Base-by-base conservation (phyloP, 2,888 invertebrate species). In the Andrena marginata region DNA sequence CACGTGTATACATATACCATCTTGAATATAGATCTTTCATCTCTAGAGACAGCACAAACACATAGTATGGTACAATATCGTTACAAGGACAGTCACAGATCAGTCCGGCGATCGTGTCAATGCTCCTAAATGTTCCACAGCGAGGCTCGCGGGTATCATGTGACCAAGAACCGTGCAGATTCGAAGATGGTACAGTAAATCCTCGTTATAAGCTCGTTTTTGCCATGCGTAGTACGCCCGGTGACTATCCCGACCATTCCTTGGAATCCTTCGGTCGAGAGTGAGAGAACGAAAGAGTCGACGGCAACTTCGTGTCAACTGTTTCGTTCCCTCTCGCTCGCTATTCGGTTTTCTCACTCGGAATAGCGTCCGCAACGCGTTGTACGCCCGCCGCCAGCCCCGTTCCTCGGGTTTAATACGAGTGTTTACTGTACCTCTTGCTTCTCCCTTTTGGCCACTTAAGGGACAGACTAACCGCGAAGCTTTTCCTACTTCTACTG, bases 41-140 rank as follows among this genome's bases (percentile, higher is more conserved):
- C 77, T 87, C 92, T 91, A 91, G 81, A 91, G 91, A 92, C 92
- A 90, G 91, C 92, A 92, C 92, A 90, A 90, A 92, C 91, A 92
- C 86, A 83, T 83, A 92, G 68, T 92, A 92, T 92, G 74, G 87
- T 92, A 92, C 92, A 92, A 79, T 90, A 91, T 92, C 80, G 77
- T 90, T 92, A 91, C 90, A 91, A 83, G 70, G 85, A 87, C 85
- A 82, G 84, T 80, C 83, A 77, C 69, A 68, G 65, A 64, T 65
- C 63, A 56, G 56, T 63, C 79, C 74, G 70, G 69, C 70, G 60
- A 81, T 71, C 31, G 8, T 42, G 33, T 49, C 29, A 33, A 64
- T 23, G 23, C 63, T 35, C 13, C 6, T n/a, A 4, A n/a, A 6
- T n/a, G 64, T 35, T 35, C 78, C 54, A n/a, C 16, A 31, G 62